Conservation (phyloP, 2,888 invertebrate species). For the Cheilosia urbana region DNA sequence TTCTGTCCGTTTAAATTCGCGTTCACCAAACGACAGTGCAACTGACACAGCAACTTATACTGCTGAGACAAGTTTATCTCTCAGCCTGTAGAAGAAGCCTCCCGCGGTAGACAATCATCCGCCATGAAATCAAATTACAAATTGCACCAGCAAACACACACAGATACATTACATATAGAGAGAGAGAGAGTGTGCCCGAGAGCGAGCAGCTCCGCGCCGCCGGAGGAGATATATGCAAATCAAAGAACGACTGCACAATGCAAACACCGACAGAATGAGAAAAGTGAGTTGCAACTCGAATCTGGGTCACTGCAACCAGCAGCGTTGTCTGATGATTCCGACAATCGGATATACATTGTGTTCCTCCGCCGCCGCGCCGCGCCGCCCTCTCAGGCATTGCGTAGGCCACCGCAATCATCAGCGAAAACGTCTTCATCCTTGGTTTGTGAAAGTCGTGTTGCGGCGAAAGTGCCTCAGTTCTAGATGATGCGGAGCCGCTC, state of each 20-base stretch:
- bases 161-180: too few relatives aligned
- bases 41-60: slow-evolving; percentile 29
- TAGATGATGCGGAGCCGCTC: neutral
- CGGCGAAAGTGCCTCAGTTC: slow-evolving; percentile 56
- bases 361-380: slow-evolving; percentile 24
- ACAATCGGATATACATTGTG: slow-evolving; percentile 40
- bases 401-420: slow-evolving; percentile 57
- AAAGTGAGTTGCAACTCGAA: slow-evolving; percentile 62
- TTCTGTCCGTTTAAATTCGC: slow-evolving; percentile 42
- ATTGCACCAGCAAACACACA: slow-evolving; percentile 34
- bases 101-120: slow-evolving; percentile 49
- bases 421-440: slow-evolving; percentile 47
- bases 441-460: slow-evolving; percentile 62
- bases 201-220: slow-evolving; percentile 4
- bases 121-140: slow-evolving; percentile 65
- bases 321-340: slow-evolving; percentile 44
- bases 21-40: slow-evolving; percentile 10
- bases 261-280: slow-evolving; percentile 16
- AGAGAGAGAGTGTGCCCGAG: slow-evolving; percentile 13
- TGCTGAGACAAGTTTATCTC: slow-evolving; percentile 45
- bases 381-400: slow-evolving; percentile 19
- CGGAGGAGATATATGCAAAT: slow-evolving; percentile 59
- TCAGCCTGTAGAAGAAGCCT: slow-evolving; percentile 34
- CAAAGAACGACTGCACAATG: slow-evolving; percentile 7
- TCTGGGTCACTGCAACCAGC: slow-evolving; percentile 54